These are phyloP conservation scores for Lochmaea crataegi DNA, from an alignment of 2,888 invertebrate genomes.

Conservation along the genomic window DNA sequence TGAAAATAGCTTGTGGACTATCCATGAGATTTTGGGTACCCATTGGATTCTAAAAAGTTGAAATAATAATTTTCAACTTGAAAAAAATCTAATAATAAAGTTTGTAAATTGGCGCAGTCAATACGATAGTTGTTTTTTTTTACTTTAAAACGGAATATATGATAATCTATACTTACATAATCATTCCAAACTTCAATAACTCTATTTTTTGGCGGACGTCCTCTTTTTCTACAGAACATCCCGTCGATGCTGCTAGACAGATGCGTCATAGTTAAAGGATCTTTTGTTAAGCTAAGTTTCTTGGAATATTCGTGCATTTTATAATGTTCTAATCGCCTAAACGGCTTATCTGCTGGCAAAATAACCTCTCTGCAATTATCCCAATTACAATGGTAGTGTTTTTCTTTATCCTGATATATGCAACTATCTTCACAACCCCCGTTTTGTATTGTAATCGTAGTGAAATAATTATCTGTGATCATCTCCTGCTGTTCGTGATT, in stretches of 20 bases:
- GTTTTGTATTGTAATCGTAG: slow-evolving; percentile 73
- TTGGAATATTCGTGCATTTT: slow-evolving; percentile 76
- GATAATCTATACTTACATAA: slow-evolving; percentile 71
- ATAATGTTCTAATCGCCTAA: slow-evolving; percentile 85
- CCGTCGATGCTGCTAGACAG: slow-evolving; percentile 84
- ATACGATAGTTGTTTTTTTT: not conserved
- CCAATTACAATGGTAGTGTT: slow-evolving; percentile 92
- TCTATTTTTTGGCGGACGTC: slow-evolving; percentile 96
- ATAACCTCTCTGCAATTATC: slow-evolving; percentile 86
- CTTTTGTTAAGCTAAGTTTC: slow-evolving; percentile 64
- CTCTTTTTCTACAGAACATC: slow-evolving; percentile 92
- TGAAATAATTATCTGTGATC: slow-evolving; percentile 82
- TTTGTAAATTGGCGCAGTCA: not conserved
- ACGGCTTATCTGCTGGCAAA: slow-evolving; percentile 81
- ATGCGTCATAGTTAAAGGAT: slow-evolving; percentile 68
- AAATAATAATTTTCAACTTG: not conserved
- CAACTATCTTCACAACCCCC: slow-evolving; percentile 76
- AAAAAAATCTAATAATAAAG: too few species aligned
- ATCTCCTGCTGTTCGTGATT: slow-evolving; percentile 91
- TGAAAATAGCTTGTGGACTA: slow-evolving; percentile 91
- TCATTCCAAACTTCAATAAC: slow-evolving; percentile 92
- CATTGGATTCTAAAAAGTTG: slow-evolving; percentile 56
- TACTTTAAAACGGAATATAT: not conserved
- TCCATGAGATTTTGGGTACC: slow-evolving; percentile 66
- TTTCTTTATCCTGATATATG: slow-evolving; percentile 80